A percentile compares a stretch with the other conserved stretches of the same genome.
Evolutionary conservation across 2,888 invertebrate species (phyloP).

Genomic region (Cheilosia pagana): DNA sequence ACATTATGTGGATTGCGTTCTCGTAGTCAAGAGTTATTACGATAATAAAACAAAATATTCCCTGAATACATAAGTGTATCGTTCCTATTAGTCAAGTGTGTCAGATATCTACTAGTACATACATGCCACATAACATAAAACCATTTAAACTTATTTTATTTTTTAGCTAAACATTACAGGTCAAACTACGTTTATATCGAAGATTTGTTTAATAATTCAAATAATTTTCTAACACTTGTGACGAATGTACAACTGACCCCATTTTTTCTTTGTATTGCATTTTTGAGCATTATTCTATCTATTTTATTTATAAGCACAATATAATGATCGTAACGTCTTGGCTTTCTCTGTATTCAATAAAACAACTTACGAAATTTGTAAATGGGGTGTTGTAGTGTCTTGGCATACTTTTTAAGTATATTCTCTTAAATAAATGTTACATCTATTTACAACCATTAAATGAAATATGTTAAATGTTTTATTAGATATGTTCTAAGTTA

Average conservation of each 20-base stretch:
- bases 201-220: conserved; percentile 56
- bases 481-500: conserved; percentile 64
- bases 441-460: conserved; percentile 71
- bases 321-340: conserved; percentile 16
- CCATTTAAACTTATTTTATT: conserved; percentile 24
- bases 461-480: conserved; percentile 45
- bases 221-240: conserved; percentile 60
- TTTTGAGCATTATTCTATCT: conserved; percentile 67
- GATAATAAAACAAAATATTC: conserved; percentile 21
- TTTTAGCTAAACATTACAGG: conserved; percentile 63
- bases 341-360: conserved; percentile 34
- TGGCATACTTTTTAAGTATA: conserved; percentile 70
- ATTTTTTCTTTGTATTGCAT: conserved; percentile 10
- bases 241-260: conserved; percentile 40
- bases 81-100: conserved; percentile 11
- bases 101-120: not conserved
- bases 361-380: conserved; percentile 36
- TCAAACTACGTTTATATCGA: conserved; percentile 66
- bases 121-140: conserved; percentile 45
- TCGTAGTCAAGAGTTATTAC: conserved; percentile 13
- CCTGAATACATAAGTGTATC: conserved; percentile 43
- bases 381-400: conserved; percentile 28
- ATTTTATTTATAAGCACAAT: conserved; percentile 33
- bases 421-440: conserved; percentile 53
- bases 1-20: conserved; percentile 36